Percentiles rank a stretch among this genome's conserved stretches.
phyloP scores from a whole-genome alignment of 23 tunicate species.

The Aplidium turbinatum region DNA sequence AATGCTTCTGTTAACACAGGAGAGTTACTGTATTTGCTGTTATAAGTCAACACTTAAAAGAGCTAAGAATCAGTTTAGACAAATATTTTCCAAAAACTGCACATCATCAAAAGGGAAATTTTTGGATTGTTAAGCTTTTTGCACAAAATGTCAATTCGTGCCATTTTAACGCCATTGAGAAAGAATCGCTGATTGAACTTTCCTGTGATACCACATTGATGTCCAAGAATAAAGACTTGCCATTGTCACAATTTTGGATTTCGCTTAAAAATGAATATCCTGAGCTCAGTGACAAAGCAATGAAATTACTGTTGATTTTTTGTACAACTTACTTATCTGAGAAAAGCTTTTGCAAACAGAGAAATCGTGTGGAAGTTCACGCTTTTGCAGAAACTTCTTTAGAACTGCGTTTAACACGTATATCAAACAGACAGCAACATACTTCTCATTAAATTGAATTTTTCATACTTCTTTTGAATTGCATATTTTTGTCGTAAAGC shows the following conservation, averaged over 20 bases:
- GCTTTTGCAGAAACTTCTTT: constrained; percentile 42
- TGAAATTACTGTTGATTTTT: constrained; percentile 58
- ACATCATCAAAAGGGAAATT: constrained; percentile 60
- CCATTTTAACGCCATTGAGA: constrained; percentile 39
- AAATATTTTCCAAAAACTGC: constrained; percentile 66
- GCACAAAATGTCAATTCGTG: constrained; percentile 33
- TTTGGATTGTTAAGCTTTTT: constrained; percentile 38
- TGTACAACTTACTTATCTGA: constrained; percentile 51
- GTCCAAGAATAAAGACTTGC: constrained; percentile 59
- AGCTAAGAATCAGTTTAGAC: constrained; percentile 41
- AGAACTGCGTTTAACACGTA: constrained; percentile 47
- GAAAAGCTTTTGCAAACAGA: constrained; percentile 66
- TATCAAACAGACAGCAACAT: constrained; percentile 39
- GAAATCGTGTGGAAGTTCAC: constrained; percentile 36
- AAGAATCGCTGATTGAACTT: constrained; percentile 66
- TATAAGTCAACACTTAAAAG: constrained; percentile 49
- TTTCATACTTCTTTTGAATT: too few relatives aligned
- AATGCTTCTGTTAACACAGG: constrained; percentile 56
- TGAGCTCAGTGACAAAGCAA: constrained; percentile 63
- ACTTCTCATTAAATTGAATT: too few relatives aligned
- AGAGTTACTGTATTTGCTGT: constrained; percentile 51
- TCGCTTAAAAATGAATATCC: constrained; percentile 65
- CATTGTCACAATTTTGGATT: constrained; percentile 61
- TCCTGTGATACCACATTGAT: constrained; percentile 54
- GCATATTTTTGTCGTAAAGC: too few relatives aligned